Evolutionary conservation across 2,113 vertebrate species (phyloP), one percentile per base, ranked within the genome.

Genomic region (Ranitomeya variabilis): DNA sequence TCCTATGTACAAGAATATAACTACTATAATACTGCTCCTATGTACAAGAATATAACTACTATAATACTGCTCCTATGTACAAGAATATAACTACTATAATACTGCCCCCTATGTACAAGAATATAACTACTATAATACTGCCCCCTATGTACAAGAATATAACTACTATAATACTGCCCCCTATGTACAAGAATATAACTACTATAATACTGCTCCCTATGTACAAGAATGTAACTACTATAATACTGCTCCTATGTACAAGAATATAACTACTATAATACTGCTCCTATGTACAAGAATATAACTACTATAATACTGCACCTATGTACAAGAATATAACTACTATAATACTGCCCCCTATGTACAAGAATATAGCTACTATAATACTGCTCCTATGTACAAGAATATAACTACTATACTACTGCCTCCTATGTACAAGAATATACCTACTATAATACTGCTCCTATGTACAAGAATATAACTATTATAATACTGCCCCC

Each of bases 1-100:
- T 14, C 37, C 73, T 76, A 76, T 51, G 31, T 51, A 76, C 73
- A 76, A 76, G 73, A 76, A 76, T 76, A 76, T 76, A 76, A 76
- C 73, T 76, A 76, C 73, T 76, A 76, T 76, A 76, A 51, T 51
- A 76, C 73, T 73, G 66, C 64, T 60, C 23, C 66, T 23, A 69
- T 69, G 66, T 23, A 69, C 66, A 69, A 13, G 66, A 26, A 26
- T 67, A 67, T 67, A 67, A 69, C n/a, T 69, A 69, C 66, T 69
- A 69, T 69, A 69, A 67, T 67, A 67, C 64, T 67, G 21, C 64
- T 1, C 8, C 23, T 69, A 26, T 69, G 23, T 69, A 69, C 66
- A 69, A 26, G 66, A 69, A 69, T 67, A 67, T 67, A 67, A 67
- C 64, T 67, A 67, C 64, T 67, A 67, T 67, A 31, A 31, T 31